Base-by-base conservation (phyloP, 1,140 invertebrate species). In the Drosophila ironensis region DNA sequence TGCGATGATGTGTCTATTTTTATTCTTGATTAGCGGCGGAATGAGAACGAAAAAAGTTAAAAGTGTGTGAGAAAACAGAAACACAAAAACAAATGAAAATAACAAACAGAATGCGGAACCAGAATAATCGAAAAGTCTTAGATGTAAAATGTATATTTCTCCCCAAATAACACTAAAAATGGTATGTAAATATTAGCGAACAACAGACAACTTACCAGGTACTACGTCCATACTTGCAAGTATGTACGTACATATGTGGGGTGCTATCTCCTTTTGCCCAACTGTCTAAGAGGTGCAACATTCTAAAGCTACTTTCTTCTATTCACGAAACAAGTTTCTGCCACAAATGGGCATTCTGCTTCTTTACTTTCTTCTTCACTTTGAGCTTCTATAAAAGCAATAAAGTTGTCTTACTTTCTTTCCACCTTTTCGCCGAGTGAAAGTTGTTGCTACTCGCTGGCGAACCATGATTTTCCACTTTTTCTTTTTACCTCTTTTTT, bases 381-480 rank as follows among this genome's bases (percentile, higher is more conserved):
- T 68, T 6, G 41, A 33, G 51, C 50, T 68, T 33, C 22, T 46
- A 68, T 68, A 35, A 68, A 68, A 68, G 41, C 42, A 24, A 54
- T 54, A 37, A 68, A 66, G 20, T 68, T 46, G 60, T 63, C 60
- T 63, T 57, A 63, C 60, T 63, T 63, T 63, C 60, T 66, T 63
- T 69, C 63, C 28, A 24, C 27, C 37, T 19, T 45, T 16, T 42
- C 24, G 51, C 42, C 41, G 57, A 78, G 78, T 84, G 78, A 82
- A 82, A 82, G 78, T 82, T 84, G 73, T 82, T 82, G 78, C 67
- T 82, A 72, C 53, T 51, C 38, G 67, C 46, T 52, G 54, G 37
- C 38, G 53, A 70, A 66, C 72, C 80, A 54, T 82, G 78, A 84
- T 84, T 82, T 82, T 82, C 78, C 78, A 84, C 78, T 84, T 84